Evolutionary conservation across 2,797 vertebrate genomes (phyloP).

Genomic region (Epinephelus malabaricus): DNA sequence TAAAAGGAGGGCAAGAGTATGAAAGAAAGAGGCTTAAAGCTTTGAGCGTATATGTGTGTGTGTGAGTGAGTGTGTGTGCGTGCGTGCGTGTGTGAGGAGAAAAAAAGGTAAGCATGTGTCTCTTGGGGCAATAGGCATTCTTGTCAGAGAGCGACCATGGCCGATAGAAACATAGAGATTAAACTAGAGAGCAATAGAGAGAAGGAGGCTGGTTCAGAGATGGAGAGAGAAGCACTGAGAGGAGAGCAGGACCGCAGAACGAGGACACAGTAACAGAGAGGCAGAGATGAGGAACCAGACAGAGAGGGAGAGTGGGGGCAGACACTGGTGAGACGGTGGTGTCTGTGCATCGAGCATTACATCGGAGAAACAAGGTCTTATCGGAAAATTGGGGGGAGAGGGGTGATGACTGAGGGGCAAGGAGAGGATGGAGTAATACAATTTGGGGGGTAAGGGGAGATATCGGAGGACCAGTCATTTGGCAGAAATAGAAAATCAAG

Average conservation of each 20-base stretch:
- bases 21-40: constrained; percentile 53
- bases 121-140: constrained; percentile 64
- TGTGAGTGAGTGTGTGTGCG: constrained; percentile 13
- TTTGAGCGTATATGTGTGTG: constrained; percentile 41
- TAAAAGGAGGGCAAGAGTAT: constrained; percentile 45
- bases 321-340: constrained; percentile 26
- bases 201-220: constrained; percentile 58
- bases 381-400: constrained; percentile 60
- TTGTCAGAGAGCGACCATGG: constrained; percentile 57
- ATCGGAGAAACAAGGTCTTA: constrained; percentile 72
- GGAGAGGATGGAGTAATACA: constrained; percentile 64
- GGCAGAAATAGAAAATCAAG: constrained; percentile 72
- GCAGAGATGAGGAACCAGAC: constrained; percentile 60
- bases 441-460: constrained; percentile 67
- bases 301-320: constrained; percentile 44
- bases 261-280: constrained; percentile 48
- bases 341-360: constrained; percentile 59
- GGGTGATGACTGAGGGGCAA: constrained; percentile 55
- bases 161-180: constrained; percentile 75
- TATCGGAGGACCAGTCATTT: constrained; percentile 65
- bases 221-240: constrained; percentile 48
- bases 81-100: not conserved
- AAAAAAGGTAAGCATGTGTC: constrained; percentile 56
- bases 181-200: constrained; percentile 62
- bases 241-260: constrained; percentile 32